These are phyloP conservation scores for Pangasius sanitwongsei DNA, from an alignment of 2,797 vertebrate species.

Conservation along the genomic window DNA sequence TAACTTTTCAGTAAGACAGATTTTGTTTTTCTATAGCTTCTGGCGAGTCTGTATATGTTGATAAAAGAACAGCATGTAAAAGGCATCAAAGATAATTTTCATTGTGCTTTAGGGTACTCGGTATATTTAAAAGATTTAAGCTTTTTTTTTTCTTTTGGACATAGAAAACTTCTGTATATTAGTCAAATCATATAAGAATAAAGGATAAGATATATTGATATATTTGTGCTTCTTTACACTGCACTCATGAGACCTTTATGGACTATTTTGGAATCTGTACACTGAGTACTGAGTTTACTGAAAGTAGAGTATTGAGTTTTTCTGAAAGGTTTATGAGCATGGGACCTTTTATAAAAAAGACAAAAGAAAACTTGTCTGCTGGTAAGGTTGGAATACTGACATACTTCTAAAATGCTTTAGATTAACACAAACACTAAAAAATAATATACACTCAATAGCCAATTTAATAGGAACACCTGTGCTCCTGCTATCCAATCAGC, in stretches of 20 bases:
- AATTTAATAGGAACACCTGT: background rate
- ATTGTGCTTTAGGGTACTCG: conserved; percentile 56
- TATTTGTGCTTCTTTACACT: background rate
- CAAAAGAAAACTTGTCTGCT: background rate
- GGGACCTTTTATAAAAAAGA: background rate
- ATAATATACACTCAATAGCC: background rate
- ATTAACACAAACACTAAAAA: background rate
- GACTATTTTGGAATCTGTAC: background rate
- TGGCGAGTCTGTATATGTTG: conserved; percentile 52
- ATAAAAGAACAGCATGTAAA: conserved; percentile 42
- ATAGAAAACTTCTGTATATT: conserved; percentile 31
- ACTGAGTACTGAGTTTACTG: too few species aligned
- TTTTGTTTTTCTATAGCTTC: conserved; percentile 4
- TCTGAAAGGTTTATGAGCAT: background rate
- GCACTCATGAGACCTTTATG: background rate
- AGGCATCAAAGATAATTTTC: conserved; percentile 32
- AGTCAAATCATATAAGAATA: conserved; percentile 44
- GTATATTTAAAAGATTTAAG: conserved; percentile 46
- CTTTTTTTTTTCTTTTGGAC: conserved; percentile 37
- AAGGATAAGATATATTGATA: conserved; percentile 31
- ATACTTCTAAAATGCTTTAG: background rate
- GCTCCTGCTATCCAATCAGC: background rate
- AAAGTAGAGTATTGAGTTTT: background rate
- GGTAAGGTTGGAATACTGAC: background rate
- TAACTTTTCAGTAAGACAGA: background rate